These are phyloP conservation scores for Daphoenositta chrysoptera DNA, from an alignment of 2,113 vertebrate genomes.

Conservation along the genomic window DNA sequence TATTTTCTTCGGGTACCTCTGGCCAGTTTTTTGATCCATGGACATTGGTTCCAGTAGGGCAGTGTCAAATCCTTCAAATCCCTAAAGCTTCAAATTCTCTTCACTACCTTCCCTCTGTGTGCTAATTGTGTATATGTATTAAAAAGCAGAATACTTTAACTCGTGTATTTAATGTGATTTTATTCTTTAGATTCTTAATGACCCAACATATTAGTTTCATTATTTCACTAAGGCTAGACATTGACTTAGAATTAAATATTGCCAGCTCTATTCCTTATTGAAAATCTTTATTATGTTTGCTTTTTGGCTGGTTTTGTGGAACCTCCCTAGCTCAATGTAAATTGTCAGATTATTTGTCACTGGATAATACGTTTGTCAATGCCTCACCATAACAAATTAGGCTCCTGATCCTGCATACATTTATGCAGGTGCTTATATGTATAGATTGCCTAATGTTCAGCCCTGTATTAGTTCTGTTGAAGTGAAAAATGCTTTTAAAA, in stretches of 20 bases:
- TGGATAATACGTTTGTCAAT: slow-evolving; percentile 39
- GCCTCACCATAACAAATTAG: slow-evolving; percentile 25
- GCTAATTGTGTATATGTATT: neutral
- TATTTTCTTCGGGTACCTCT: neutral
- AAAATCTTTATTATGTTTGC: slow-evolving; percentile 34
- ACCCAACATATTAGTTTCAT: neutral
- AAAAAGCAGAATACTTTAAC: neutral
- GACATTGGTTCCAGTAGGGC: neutral
- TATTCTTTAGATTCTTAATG: neutral
- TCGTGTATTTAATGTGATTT: neutral
- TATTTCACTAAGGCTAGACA: slow-evolving; percentile 5
- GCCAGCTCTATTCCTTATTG: neutral
- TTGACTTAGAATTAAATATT: slow-evolving; percentile 2
- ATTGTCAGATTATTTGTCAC: slow-evolving; percentile 43
- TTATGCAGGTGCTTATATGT: slow-evolving; percentile 17
- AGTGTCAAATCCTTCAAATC: neutral
- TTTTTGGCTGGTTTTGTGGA: slow-evolving; percentile 15
- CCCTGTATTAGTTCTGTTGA: neutral
- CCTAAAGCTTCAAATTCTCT: neutral
- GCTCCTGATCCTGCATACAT: slow-evolving; percentile 31
- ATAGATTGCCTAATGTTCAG: neutral
- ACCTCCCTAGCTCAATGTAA: neutral
- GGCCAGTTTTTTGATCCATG: neutral
- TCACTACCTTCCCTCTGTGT: neutral
- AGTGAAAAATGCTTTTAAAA: neutral